Conservation (phyloP, 1,140 invertebrate genomes). For the Solenopsis invicta region DNA sequence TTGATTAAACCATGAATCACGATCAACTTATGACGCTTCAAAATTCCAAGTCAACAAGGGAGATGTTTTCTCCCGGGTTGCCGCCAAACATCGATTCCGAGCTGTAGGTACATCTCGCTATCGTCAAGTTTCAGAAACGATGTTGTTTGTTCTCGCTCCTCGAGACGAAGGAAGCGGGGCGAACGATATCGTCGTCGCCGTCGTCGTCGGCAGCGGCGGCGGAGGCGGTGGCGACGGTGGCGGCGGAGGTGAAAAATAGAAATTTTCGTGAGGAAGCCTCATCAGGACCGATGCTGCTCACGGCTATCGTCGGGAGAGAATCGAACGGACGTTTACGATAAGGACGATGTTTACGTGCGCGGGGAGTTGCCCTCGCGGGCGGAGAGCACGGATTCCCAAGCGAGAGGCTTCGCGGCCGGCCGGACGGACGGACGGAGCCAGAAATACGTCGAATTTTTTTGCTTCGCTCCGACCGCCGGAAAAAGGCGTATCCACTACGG, state of each 20-base stretch:
- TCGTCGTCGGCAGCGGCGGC: too few relatives aligned
- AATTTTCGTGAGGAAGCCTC: constrained; percentile 12
- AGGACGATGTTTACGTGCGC: constrained; percentile 20
- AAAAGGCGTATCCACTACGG: constrained; percentile 61
- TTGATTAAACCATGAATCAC: neutral
- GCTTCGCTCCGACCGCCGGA: constrained; percentile 49
- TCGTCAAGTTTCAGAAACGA: neutral
- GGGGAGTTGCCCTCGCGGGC: neutral
- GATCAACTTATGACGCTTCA: neutral
- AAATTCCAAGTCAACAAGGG: neutral
- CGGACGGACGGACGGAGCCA: constrained; percentile 16
- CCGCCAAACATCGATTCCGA: neutral
- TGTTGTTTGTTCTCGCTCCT: constrained; percentile 13
- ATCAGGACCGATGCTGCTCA: constrained; percentile 39
- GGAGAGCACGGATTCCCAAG: neutral
- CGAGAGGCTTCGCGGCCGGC: neutral
- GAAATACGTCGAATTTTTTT: constrained; percentile 64
- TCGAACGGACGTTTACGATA: constrained; percentile 47
- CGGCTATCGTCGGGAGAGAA: constrained; percentile 8
- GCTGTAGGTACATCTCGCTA: neutral
- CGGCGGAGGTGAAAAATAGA: neutral
- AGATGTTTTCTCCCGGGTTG: neutral
- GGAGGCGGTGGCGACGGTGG: too few relatives aligned
- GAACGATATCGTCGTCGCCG: neutral
- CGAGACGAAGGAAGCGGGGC: neutral